Conservation (phyloP, 2,113 vertebrate species). For the Lamprotornis superbus region DNA sequence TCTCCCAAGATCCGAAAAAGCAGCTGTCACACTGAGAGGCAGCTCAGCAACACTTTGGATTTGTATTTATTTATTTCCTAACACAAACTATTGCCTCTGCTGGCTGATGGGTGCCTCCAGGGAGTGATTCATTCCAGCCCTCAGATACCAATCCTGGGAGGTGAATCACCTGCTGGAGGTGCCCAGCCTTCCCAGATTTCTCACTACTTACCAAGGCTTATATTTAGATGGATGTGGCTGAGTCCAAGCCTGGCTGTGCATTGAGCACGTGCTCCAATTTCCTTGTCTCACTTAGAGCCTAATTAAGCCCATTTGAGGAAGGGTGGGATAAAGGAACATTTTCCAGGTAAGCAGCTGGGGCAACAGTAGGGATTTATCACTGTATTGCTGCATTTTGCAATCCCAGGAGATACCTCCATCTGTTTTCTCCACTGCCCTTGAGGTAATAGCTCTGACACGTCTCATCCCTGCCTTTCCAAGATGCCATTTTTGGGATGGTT, state of each 20-base stretch:
- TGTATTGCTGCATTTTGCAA: neutral
- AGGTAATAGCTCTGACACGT: fast-evolving
- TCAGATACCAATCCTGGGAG: neutral
- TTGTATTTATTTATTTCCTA: neutral
- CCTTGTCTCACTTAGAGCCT: neutral
- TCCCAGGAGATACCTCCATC: neutral
- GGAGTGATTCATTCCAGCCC: conserved; percentile 11
- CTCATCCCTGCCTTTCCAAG: neutral
- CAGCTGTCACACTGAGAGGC: neutral
- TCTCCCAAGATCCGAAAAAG: neutral
- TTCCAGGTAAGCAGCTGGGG: neutral
- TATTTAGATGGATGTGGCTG: neutral
- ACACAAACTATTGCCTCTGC: neutral
- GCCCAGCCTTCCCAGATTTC: neutral
- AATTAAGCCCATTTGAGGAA: neutral
- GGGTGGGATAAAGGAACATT: neutral
- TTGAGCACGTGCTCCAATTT: neutral
- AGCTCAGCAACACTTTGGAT: neutral
- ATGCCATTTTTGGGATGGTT: neutral
- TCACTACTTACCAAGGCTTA: neutral
- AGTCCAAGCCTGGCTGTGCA: neutral
- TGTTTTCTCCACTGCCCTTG: neutral
- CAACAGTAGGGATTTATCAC: neutral
- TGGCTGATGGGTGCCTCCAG: neutral
- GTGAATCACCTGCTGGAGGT: conserved; percentile 26